Base-by-base conservation (phyloP, 2,797 vertebrate genomes). In the Cetoscarus ocellatus region DNA sequence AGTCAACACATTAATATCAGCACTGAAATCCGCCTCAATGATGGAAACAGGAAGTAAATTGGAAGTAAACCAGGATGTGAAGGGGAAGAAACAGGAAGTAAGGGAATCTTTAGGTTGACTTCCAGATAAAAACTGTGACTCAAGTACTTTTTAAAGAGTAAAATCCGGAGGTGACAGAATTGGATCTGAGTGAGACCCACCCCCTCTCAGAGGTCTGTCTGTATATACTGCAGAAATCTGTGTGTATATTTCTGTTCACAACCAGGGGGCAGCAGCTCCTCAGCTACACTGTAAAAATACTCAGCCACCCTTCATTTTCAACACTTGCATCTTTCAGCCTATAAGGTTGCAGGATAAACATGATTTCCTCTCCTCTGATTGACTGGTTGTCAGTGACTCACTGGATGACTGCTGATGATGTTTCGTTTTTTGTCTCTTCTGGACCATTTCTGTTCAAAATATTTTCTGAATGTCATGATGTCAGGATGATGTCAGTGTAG, bases 141-240 rank as follows among this genome's bases (percentile, higher is more conserved):
- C 44, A 42, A 19, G 17, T 64, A 18, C 74, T 70, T 60, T 39
- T 35, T 35, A 47, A 35, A 14, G 5, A 54, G 61, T 40, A 38
- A 35, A 61, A 38, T 49, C 8, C 34, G 35, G 17, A 50, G 42
- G 55, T 34, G 12, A 50, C 43, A 43, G 40, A 49, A 52, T 43
- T 19, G 19, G 15, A 44, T 74, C 54, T 27, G 48, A 57, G 65
- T 61, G 62, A 78, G 50, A 50, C 39, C 1, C 69, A 34, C 15
- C 27, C 19, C 17, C 49, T 55, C 55, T 63, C 19, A 39, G 42
- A 44, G 47, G 45, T 54, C 52, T 85, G 67, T 83, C 74, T 88
- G 83, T 94, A 93, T 91, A 92, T 94, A 88, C 86, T 92, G 88
- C 80, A 90, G 88, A 84, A 82, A 76, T 84, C 92, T 93, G 88